phyloP scores from a whole-genome alignment of 1,140 invertebrate genomes.

The Sminthurides bifidus region DNA sequence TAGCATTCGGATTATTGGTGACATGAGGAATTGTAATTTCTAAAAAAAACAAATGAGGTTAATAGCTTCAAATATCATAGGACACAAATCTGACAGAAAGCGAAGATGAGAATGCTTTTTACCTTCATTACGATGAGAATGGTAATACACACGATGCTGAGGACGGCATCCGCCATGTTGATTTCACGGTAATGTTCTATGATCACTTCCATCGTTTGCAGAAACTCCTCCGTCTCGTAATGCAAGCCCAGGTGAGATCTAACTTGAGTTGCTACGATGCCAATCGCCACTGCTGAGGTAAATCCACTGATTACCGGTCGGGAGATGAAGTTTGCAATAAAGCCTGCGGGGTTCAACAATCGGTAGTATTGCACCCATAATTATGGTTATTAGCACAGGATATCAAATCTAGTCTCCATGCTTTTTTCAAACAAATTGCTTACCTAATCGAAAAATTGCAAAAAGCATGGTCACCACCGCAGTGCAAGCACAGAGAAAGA shows the following conservation, averaged over 20 bases:
- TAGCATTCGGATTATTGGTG: neutral
- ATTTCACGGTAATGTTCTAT: slow-evolving; percentile 54
- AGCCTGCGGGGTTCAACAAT: too few relatives aligned
- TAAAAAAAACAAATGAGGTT: neutral
- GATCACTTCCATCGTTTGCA: slow-evolving; percentile 52
- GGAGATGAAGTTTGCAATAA: slow-evolving; percentile 81
- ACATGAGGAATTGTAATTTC: slow-evolving; percentile 5
- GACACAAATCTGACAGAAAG: neutral
- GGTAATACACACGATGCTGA: slow-evolving; percentile 54
- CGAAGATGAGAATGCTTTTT: slow-evolving; percentile 30
- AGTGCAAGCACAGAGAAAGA: slow-evolving; percentile 63
- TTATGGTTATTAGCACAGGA: too few relatives aligned
- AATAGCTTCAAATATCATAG: neutral
- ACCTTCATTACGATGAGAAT: slow-evolving; percentile 56
- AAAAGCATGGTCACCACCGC: slow-evolving; percentile 66
- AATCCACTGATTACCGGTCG: slow-evolving; percentile 79
- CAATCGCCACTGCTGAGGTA: slow-evolving; percentile 77
- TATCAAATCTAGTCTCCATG: too few relatives aligned
- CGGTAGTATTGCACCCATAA: too few relatives aligned
- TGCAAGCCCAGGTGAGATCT: slow-evolving; percentile 38
- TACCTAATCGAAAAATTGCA: slow-evolving; percentile 68
- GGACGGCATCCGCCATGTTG: slow-evolving; percentile 49
- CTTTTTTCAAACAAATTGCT: slow-evolving; percentile 24
- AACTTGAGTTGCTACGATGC: slow-evolving; percentile 46
- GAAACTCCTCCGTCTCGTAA: slow-evolving; percentile 39